These are phyloP conservation scores for Macquaria ambigua DNA, from an alignment of 2,113 vertebrate genomes.

Conservation along the genomic window DNA sequence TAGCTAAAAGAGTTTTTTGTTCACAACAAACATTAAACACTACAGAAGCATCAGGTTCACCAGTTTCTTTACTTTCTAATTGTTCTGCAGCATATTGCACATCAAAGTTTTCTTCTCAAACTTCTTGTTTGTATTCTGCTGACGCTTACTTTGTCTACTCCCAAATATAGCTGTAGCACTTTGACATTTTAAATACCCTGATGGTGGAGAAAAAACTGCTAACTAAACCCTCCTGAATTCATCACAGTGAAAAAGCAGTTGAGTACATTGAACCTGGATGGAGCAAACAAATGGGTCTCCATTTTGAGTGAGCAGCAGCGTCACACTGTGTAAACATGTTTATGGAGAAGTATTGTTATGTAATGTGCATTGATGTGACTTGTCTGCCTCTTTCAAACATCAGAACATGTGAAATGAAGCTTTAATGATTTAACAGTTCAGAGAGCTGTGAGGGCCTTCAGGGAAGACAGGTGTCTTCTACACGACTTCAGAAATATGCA, in stretches of 20 bases:
- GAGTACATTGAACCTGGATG: background rate
- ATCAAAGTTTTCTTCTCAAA: background rate
- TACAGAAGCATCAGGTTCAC: background rate
- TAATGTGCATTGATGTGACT: fast-evolving
- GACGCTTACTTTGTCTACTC: background rate
- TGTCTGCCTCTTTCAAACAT: background rate
- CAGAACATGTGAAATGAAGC: background rate
- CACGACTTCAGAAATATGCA: background rate
- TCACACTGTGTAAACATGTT: background rate
- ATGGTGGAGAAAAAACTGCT: background rate
- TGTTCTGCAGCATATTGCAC: background rate
- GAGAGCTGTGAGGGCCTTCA: background rate
- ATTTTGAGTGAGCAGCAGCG: background rate
- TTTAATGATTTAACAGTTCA: background rate
- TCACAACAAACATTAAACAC: background rate
- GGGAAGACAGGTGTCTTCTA: background rate
- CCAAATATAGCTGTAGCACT: background rate
- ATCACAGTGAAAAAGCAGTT: background rate
- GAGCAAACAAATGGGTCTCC: background rate
- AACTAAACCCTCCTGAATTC: background rate
- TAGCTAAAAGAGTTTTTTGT: too few species aligned
- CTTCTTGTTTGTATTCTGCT: background rate
- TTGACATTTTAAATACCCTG: background rate
- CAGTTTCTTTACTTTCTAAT: background rate
- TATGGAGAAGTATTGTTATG: background rate